Percentiles rank a stretch among this genome's conserved stretches.
Conservation (phyloP, 2,797 vertebrate species). For the Paratrypauchen microcephalus region DNA sequence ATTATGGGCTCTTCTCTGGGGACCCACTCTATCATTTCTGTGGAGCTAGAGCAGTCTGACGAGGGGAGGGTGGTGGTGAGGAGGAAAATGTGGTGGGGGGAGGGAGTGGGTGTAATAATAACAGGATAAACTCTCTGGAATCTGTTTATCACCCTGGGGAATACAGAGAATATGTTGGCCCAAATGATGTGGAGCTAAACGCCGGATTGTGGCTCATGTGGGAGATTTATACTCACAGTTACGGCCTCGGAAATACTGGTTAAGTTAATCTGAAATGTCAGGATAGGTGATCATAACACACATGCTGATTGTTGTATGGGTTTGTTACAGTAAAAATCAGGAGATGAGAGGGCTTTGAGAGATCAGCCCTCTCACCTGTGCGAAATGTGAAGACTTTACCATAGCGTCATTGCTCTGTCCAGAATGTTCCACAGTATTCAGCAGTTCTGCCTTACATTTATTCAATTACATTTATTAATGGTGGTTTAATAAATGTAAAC, state of each 20-base stretch:
- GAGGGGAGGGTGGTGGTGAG: background rate
- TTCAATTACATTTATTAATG: too few relatives aligned
- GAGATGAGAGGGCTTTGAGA: slow-evolving; percentile 15
- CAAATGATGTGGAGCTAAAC: slow-evolving; percentile 54
- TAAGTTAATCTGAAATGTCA: slow-evolving; percentile 48
- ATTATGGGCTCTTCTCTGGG: slow-evolving; percentile 30
- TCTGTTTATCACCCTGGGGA: slow-evolving; percentile 38
- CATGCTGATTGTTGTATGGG: slow-evolving; percentile 43
- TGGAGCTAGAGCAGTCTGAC: slow-evolving; percentile 22
- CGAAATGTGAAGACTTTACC: background rate
- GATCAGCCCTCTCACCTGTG: too few relatives aligned
- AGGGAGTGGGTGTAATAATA: slow-evolving; percentile 44
- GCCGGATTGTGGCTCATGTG: slow-evolving; percentile 30
- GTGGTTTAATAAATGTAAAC: too few relatives aligned
- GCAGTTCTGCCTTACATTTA: too few relatives aligned
- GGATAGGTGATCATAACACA: slow-evolving; percentile 40
- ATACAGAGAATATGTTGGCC: slow-evolving; percentile 33
- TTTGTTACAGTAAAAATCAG: slow-evolving; percentile 21
- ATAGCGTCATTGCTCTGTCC: background rate
- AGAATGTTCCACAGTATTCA: too few relatives aligned
- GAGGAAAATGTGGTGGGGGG: background rate
- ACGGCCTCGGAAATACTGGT: slow-evolving; percentile 19
- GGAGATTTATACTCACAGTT: slow-evolving; percentile 45
- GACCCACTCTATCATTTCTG: slow-evolving; percentile 53
- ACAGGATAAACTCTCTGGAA: slow-evolving; percentile 52